These are phyloP conservation scores for Psittacus erithacus DNA, from an alignment of 2,113 vertebrate species.

Conservation along the genomic window DNA sequence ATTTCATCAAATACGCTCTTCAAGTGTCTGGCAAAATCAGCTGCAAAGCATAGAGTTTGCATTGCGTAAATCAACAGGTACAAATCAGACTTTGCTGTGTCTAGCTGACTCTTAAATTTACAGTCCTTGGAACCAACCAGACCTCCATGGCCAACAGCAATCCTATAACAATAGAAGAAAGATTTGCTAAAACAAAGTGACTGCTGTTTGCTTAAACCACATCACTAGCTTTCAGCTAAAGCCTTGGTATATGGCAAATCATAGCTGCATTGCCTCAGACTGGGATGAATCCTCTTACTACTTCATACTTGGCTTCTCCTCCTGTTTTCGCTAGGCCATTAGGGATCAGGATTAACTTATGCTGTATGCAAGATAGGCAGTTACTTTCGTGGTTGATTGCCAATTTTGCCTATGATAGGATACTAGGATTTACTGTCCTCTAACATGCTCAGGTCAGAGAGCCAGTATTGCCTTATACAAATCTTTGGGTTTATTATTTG, in stretches of 20 bases:
- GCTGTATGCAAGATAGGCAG: not conserved
- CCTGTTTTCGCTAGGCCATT: not conserved
- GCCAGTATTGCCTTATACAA: not conserved
- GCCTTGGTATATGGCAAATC: not conserved
- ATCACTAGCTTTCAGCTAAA: not conserved
- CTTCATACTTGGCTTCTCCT: not conserved
- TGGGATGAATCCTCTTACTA: not conserved
- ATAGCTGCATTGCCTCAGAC: not conserved
- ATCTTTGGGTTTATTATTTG: not conserved
- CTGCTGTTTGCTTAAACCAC: not conserved
- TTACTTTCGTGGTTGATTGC: rapidly evolving
- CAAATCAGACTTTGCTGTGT: not conserved
- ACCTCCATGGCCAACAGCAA: not conserved
- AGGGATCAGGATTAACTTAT: not conserved
- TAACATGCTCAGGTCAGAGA: rapidly evolving
- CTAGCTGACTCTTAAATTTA: not conserved
- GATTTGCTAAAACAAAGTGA: not conserved
- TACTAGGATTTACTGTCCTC: not conserved
- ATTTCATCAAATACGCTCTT: not conserved
- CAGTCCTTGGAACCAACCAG: not conserved
- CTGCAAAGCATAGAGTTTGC: not conserved
- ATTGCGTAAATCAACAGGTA: not conserved
- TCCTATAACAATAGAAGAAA: not conserved
- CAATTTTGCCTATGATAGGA: not conserved
- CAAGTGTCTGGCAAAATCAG: not conserved